These are phyloP conservation scores for Eublepharis macularius DNA, from an alignment of 2,113 vertebrate genomes.

Conservation along the genomic window DNA sequence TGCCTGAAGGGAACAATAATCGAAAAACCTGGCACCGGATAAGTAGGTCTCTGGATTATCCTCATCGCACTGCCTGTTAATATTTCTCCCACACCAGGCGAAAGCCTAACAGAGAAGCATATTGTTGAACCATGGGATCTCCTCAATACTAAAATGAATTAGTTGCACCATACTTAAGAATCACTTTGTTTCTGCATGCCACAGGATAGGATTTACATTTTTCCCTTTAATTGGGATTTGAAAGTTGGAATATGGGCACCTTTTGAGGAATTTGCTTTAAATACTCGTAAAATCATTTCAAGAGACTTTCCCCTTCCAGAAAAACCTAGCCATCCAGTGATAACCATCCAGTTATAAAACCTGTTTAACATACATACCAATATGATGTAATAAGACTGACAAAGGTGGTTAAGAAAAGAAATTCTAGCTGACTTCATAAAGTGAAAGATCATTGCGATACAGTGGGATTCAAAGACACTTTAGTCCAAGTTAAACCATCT, in stretches of 20 bases:
- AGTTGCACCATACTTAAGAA: neutral
- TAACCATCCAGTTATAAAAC: neutral
- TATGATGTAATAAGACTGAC: neutral
- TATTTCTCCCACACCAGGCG: neutral
- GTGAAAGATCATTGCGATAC: neutral
- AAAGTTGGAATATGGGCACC: neutral
- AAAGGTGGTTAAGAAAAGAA: neutral
- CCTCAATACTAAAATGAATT: neutral
- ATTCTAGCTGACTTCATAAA: neutral
- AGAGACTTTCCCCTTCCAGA: neutral
- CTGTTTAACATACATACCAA: fast-evolving
- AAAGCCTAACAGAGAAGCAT: neutral
- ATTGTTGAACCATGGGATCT: neutral
- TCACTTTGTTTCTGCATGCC: neutral
- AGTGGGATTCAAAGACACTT: neutral
- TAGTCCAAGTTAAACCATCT: neutral
- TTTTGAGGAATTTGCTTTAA: neutral
- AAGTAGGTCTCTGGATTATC: neutral
- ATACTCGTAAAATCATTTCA: neutral
- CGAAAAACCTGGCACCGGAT: neutral
- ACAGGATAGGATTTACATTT: neutral
- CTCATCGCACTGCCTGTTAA: neutral
- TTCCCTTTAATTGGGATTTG: neutral
- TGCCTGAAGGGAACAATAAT: neutral
- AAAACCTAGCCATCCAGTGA: neutral